Base-by-base conservation (phyloP, 2,888 invertebrate species). In the Drosophila paucipuncta region DNA sequence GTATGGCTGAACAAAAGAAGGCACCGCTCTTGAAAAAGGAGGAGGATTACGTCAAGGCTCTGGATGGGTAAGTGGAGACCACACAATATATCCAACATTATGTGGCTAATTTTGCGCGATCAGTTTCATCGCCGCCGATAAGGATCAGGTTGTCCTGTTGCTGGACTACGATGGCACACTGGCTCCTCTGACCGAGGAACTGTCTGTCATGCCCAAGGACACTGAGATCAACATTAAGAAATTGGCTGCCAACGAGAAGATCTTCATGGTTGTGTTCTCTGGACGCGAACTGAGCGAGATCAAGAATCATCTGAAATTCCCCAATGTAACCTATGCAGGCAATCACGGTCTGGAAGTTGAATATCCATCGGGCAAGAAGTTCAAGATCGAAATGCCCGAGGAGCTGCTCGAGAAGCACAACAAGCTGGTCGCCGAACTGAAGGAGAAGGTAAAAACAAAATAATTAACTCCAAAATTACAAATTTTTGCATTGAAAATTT, bases 131-230 rank as follows among this genome's bases (percentile, higher is more conserved):
- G 95, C 95, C 67, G 94, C 95, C 59, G 94, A 95, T 31, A 90
- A 78, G 59, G 95, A 96, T 91, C 95, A 96, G 92, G 92, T 96
- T 85, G 96, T 96, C 1, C 93, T 97, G 49, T 91, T 96, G 28
- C 93, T 96, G 91, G 96, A 97, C 91, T 97, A 96, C 91, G 96
- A 97, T 92, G 96, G 96, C 75, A 97, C 96, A 41, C 93, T 97
- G 80, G 96, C 96, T 5, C 96, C 96, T 3, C 95, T 97, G 58
- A 96, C 96, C 43, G 95, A 96, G 39, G 96, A 96, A 93, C 82
- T 93, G 53, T 93, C 93, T n/a, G 87, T 92, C n/a, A 93, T 93
- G 93, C 96, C 96, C 52, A 96, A 96, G 92, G 94, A 96, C 71
- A 96, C 96, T n/a, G 95, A 95, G 66, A 94, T 96, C 78, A 96